phyloP scores from a whole-genome alignment of 2,888 invertebrate species.

The Nomada fabriciana region DNA sequence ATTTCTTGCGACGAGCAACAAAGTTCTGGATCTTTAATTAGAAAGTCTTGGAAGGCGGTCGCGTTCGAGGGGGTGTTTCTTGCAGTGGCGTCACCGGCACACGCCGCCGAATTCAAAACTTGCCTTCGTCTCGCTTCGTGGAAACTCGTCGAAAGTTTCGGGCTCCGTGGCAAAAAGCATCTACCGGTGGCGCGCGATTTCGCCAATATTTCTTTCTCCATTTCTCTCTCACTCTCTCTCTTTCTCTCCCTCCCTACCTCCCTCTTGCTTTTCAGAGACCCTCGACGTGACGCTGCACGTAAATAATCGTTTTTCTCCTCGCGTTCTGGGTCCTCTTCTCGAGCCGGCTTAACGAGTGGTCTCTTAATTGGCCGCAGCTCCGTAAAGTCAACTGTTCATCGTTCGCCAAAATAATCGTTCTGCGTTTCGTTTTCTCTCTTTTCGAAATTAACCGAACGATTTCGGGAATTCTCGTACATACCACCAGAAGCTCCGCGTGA shows the following conservation, averaged over 20 bases:
- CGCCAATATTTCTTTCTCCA: slow-evolving; percentile 56
- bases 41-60: slow-evolving; percentile 73
- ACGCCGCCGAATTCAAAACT: slow-evolving; percentile 79
- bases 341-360: slow-evolving; percentile 62
- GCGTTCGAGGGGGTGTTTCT: slow-evolving; percentile 68
- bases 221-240: background rate
- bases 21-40: slow-evolving; percentile 82
- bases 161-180: slow-evolving; percentile 74
- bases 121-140: slow-evolving; percentile 54
- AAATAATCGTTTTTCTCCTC: slow-evolving; percentile 78
- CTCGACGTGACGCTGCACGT: slow-evolving; percentile 74
- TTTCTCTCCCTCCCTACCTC: background rate
- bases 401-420: slow-evolving; percentile 7
- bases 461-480: background rate
- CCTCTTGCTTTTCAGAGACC: slow-evolving; percentile 37
- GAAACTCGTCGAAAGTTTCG: slow-evolving; percentile 78
- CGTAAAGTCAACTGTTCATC: slow-evolving; percentile 43
- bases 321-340: slow-evolving; percentile 27
- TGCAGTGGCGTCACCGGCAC: slow-evolving; percentile 76
- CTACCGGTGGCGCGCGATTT: slow-evolving; percentile 70
- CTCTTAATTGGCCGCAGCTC: slow-evolving; percentile 69
- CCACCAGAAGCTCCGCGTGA: background rate
- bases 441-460: slow-evolving; percentile 1
- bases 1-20: slow-evolving; percentile 72
- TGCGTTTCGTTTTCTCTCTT: background rate